These are phyloP conservation scores for Ecliptopera silaceata DNA, from an alignment of 2,888 invertebrate species.

Conservation along the genomic window DNA sequence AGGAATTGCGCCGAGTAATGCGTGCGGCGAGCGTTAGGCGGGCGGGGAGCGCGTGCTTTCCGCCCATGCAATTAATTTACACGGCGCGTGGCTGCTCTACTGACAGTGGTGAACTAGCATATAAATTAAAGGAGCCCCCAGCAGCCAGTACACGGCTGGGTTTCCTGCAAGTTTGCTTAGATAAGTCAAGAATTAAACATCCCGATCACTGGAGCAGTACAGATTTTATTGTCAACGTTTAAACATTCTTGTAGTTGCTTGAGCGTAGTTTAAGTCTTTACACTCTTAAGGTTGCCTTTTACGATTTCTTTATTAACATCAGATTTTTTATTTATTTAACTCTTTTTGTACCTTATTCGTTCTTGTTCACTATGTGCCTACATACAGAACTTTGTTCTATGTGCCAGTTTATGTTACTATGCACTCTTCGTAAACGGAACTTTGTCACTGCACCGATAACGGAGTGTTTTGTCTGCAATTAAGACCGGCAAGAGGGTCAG, in stretches of 20 bases:
- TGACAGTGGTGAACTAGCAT: not conserved
- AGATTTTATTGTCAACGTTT: too few species aligned
- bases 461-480: slow-evolving; percentile 79
- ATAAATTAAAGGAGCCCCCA: not conserved
- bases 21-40: slow-evolving; percentile 40
- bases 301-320: too few species aligned
- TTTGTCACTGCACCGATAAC: slow-evolving; percentile 67
- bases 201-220: too few species aligned
- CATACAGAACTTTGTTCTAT: slow-evolving; percentile 32
- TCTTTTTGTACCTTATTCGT: not conserved
- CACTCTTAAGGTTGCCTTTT: too few species aligned
- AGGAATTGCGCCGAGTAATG: slow-evolving; percentile 19
- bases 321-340: not conserved
- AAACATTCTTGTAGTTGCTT: too few species aligned
- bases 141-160: not conserved
- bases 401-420: slow-evolving; percentile 71
- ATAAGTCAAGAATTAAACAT: too few species aligned
- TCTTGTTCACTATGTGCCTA: not conserved
- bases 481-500: slow-evolving; percentile 69
- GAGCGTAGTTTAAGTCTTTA: too few species aligned
- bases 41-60: slow-evolving; percentile 44
- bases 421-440: slow-evolving; percentile 68
- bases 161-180: too few species aligned
- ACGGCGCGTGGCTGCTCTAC: slow-evolving; percentile 43
- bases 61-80: slow-evolving; percentile 50